A percentile compares a stretch with the other conserved stretches of the same genome.
phyloP scores from a whole-genome alignment of 2,888 invertebrate species.

The Cheilosia vulpina region DNA sequence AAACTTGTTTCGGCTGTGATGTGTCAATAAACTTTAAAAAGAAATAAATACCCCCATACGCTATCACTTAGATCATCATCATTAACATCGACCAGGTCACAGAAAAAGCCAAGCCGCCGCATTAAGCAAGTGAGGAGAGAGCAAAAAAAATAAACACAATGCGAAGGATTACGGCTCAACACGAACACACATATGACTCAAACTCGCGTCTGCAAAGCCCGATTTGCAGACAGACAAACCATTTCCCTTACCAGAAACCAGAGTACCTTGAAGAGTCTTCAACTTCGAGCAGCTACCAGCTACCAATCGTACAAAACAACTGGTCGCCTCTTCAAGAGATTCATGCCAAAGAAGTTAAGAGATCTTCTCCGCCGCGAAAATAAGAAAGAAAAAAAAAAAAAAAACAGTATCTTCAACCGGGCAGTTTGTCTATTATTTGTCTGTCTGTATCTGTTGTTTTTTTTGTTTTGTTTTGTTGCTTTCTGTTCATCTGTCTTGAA shows the following conservation, averaged over 20 bases:
- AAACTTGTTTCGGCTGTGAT: background rate
- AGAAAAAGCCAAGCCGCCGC: background rate
- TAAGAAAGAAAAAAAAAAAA: background rate
- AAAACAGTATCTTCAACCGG: conserved; percentile 24
- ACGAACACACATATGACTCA: conserved; percentile 16
- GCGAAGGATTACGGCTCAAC: conserved; percentile 24
- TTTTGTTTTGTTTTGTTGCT: conserved; percentile 17
- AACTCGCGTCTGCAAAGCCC: conserved; percentile 39
- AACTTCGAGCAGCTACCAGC: background rate
- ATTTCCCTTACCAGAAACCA: conserved; percentile 11
- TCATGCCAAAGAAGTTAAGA: conserved; percentile 38
- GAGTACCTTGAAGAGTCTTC: conserved; percentile 57
- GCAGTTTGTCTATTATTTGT: conserved; percentile 34
- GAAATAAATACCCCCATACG: background rate
- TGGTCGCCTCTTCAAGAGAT: conserved; percentile 43
- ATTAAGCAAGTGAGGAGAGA: background rate
- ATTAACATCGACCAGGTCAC: background rate
- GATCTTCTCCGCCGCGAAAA: conserved; percentile 31
- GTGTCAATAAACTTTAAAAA: conserved; percentile 11
- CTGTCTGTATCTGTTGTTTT: conserved; percentile 6
- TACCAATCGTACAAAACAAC: background rate
- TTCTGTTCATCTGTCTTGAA: too few species aligned
- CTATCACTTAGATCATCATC: conserved; percentile 9
- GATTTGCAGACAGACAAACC: conserved; percentile 42
- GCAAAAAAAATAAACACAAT: background rate